These are phyloP conservation scores for Liodrosophila aerea DNA, from an alignment of 2,888 invertebrate genomes.

Conservation along the genomic window DNA sequence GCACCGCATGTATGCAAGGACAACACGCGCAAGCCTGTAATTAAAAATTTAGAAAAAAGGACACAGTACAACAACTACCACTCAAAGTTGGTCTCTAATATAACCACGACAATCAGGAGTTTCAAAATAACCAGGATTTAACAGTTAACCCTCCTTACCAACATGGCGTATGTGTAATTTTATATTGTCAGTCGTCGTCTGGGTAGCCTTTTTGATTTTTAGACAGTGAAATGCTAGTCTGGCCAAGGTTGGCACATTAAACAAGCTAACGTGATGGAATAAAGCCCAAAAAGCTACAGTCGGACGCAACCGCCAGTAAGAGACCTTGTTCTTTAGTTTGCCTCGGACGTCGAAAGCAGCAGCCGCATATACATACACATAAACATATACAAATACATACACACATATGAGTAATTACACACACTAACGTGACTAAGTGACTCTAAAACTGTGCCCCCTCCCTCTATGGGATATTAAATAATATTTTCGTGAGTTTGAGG, in stretches of 20 bases:
- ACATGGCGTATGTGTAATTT: conserved; percentile 71
- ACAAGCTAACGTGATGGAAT: conserved; percentile 49
- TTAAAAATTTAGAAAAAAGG: conserved; percentile 56
- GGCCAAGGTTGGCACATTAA: conserved; percentile 33
- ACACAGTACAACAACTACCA: conserved; percentile 20
- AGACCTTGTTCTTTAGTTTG: too few relatives aligned
- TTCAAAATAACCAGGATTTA: too few relatives aligned
- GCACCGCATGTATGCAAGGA: conserved; percentile 24
- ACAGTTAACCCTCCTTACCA: conserved; percentile 39
- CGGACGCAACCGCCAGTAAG: too few relatives aligned
- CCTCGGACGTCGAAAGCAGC: too few relatives aligned
- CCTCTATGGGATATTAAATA: too few relatives aligned
- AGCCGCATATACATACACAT: too few relatives aligned
- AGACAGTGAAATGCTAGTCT: conserved; percentile 6
- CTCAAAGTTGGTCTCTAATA: conserved; percentile 20
- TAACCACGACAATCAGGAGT: conserved; percentile 48
- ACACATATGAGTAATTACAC: too few relatives aligned
- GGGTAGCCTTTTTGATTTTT: conserved; percentile 63
- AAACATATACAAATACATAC: too few relatives aligned
- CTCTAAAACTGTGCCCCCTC: too few relatives aligned
- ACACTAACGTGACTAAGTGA: too few relatives aligned
- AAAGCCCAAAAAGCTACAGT: too few relatives aligned
- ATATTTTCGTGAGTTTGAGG: too few relatives aligned
- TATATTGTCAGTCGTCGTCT: conserved; percentile 54
- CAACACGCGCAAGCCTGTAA: conserved; percentile 51